These are phyloP conservation scores for Tetanocera ferruginea DNA, from an alignment of 2,888 invertebrate genomes.

Conservation along the genomic window DNA sequence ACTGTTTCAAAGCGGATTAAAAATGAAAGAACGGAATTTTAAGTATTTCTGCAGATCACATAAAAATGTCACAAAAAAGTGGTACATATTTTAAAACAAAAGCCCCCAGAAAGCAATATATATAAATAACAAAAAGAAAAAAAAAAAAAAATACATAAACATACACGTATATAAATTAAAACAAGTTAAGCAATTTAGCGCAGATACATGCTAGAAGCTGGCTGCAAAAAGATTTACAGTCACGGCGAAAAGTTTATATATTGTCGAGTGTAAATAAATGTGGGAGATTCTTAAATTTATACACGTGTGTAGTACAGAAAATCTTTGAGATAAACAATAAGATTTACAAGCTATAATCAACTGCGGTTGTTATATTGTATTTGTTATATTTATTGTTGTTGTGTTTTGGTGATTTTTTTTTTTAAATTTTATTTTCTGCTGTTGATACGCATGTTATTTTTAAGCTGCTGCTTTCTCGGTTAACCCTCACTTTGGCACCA, in stretches of 20 bases:
- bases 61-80: slow-evolving; percentile 6
- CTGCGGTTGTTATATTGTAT: not conserved
- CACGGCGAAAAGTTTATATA: not conserved
- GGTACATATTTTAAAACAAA: slow-evolving; percentile 1
- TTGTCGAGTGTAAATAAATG: too few relatives aligned
- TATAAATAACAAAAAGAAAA: not conserved
- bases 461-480: not conserved
- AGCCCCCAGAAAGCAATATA: not conserved
- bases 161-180: not conserved
- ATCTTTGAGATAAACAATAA: too few relatives aligned
- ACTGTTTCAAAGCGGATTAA: not conserved
- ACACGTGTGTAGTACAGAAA: too few relatives aligned
- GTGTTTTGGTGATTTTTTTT: too few relatives aligned
- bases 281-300: too few relatives aligned
- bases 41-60: not conserved
- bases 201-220: not conserved
- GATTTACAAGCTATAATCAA: not conserved
- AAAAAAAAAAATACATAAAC: not conserved
- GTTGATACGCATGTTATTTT: not conserved
- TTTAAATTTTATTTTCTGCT: not conserved
- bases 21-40: not conserved
- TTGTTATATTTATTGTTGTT: too few relatives aligned
- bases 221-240: not conserved
- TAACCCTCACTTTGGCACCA: too few relatives aligned
- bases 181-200: not conserved